Percentiles rank a stretch among this genome's conserved stretches.
phyloP scores from a whole-genome alignment of 2,888 invertebrate species.

The Rhagonycha fulva region DNA sequence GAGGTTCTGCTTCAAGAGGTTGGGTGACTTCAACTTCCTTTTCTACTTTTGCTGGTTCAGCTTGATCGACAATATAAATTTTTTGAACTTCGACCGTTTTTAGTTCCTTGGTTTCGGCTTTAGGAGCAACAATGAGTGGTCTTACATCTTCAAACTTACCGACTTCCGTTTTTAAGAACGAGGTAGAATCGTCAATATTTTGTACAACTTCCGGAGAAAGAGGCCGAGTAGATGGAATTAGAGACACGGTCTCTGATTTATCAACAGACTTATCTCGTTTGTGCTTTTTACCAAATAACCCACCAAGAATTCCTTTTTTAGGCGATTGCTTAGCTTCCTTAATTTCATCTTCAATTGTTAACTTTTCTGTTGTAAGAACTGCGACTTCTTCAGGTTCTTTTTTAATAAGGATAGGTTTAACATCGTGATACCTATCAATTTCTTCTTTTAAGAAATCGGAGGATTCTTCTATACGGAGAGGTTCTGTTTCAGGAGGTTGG shows the following conservation, averaged over 20 bases:
- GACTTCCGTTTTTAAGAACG: constrained; percentile 32
- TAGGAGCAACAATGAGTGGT: neutral
- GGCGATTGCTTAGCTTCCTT: neutral
- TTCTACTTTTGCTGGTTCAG: constrained; percentile 30
- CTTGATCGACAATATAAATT: constrained; percentile 11
- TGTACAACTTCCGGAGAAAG: neutral
- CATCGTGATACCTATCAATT: constrained; percentile 32
- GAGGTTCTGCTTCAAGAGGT: neutral
- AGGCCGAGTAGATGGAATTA: neutral
- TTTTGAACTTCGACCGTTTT: constrained; percentile 14
- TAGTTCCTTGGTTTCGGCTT: constrained; percentile 1
- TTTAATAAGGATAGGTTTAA: constrained; percentile 11
- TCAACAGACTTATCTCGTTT: constrained; percentile 27
- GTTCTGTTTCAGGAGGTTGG: neutral
- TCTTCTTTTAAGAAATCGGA: constrained; percentile 32
- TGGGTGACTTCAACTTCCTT: constrained; percentile 1
- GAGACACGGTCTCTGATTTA: neutral
- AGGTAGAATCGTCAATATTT: constrained; percentile 31
- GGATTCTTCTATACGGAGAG: constrained; percentile 28
- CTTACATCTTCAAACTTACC: constrained; percentile 15
- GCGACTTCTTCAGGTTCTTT: constrained; percentile 33
- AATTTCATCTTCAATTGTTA: neutral
- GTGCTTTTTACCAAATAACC: constrained; percentile 36
- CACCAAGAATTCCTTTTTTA: constrained; percentile 32
- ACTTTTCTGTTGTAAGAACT: constrained; percentile 17